Percentiles rank a stretch among this genome's conserved stretches.
Evolutionary conservation across 2,797 vertebrate species (phyloP).

Genomic region (Gila robusta): DNA sequence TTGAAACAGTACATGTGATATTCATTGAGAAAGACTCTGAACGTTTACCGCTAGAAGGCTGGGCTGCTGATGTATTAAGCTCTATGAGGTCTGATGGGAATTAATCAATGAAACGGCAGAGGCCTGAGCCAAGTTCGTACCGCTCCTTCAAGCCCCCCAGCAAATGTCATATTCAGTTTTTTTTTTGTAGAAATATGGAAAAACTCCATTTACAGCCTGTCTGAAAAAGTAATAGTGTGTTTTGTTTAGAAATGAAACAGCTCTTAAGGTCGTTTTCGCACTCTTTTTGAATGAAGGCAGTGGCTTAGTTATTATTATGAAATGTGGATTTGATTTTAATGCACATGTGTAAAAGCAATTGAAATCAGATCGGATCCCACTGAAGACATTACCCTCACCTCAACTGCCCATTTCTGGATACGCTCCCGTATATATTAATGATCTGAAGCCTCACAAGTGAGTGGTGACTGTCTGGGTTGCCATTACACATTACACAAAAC

Average conservation of each 20-base stretch:
- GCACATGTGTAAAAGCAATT: slow-evolving; percentile 46
- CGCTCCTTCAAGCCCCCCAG: slow-evolving; percentile 45
- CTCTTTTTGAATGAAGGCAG: slow-evolving; percentile 26
- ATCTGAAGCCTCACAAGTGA: slow-evolving; percentile 24
- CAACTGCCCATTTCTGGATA: slow-evolving; percentile 31
- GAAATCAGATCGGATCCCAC: slow-evolving; percentile 22
- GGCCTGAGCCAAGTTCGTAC: slow-evolving; percentile 30
- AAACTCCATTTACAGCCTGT: slow-evolving; percentile 48
- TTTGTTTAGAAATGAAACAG: slow-evolving; percentile 51
- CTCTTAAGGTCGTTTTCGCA: not conserved
- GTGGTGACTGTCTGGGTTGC: slow-evolving; percentile 31
- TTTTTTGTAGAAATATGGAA: slow-evolving; percentile 47
- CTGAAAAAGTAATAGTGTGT: slow-evolving; percentile 68
- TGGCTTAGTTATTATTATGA: slow-evolving; percentile 40
- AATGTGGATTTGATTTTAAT: slow-evolving; percentile 48
- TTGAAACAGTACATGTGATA: slow-evolving; percentile 62
- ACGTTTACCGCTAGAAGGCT: slow-evolving; percentile 49
- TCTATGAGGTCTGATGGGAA: slow-evolving; percentile 50
- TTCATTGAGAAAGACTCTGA: slow-evolving; percentile 61
- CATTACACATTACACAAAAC: slow-evolving; percentile 6
- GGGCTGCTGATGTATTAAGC: slow-evolving; percentile 59
- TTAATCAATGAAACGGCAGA: slow-evolving; percentile 51
- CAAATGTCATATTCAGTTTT: slow-evolving; percentile 41
- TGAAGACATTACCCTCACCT: slow-evolving; percentile 43
- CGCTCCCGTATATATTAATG: slow-evolving; percentile 25